Conservation (phyloP, 2,113 vertebrate species). For the Psilopogon haemacephalus region DNA sequence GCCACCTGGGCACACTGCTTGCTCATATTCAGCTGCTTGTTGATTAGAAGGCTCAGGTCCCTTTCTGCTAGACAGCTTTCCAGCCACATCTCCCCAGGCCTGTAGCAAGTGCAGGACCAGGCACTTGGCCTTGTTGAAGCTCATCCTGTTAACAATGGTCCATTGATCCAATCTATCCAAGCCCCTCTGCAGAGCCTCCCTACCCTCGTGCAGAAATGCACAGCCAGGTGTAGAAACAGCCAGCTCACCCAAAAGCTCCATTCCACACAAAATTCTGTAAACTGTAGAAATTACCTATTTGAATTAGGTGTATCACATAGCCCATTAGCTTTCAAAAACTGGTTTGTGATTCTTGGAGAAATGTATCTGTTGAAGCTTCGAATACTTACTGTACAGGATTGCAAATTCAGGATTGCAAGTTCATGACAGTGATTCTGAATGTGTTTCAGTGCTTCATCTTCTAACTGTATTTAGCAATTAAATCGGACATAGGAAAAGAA, state of each 20-base stretch:
- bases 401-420: slow-evolving; percentile 89
- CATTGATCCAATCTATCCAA: too few species aligned
- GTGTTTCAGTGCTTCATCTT: slow-evolving; percentile 90
- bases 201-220: background rate
- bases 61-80: too few species aligned
- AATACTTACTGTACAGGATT: slow-evolving; percentile 87
- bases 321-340: background rate
- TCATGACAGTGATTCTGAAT: slow-evolving; percentile 90
- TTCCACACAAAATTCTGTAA: background rate
- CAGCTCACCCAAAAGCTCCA: background rate
- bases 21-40: too few species aligned
- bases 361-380: background rate
- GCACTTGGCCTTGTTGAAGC: too few species aligned
- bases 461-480: slow-evolving; percentile 75
- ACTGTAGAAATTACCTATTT: background rate
- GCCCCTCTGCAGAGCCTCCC: too few species aligned
- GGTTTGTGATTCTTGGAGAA: background rate
- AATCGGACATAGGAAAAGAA: slow-evolving; percentile 25
- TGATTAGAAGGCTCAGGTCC: too few species aligned
- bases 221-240: background rate
- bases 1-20: too few species aligned
- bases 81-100: too few species aligned
- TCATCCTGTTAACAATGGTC: too few species aligned
- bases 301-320: background rate
- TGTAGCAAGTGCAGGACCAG: too few species aligned